Evolutionary conservation across 2,888 invertebrate species (phyloP).

Genomic region (Microchrysa polita): DNA sequence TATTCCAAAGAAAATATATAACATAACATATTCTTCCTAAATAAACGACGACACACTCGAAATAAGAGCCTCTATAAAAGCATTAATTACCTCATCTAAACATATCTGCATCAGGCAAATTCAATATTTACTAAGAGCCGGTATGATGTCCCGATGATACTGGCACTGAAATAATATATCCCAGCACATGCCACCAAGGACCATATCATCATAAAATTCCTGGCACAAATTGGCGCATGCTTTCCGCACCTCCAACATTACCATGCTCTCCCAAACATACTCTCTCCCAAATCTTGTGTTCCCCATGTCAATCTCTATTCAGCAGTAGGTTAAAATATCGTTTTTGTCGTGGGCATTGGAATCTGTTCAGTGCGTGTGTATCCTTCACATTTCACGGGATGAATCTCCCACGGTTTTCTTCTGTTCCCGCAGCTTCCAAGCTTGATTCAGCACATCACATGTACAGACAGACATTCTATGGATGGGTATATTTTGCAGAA

Average conservation of each 20-base stretch:
- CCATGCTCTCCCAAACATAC: constrained; percentile 7
- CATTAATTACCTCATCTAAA: too few species aligned
- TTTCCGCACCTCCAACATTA: background rate
- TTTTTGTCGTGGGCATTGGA: background rate
- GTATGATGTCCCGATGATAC: constrained; percentile 12
- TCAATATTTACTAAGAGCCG: background rate
- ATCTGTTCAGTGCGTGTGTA: constrained; percentile 20
- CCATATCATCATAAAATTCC: constrained; percentile 1
- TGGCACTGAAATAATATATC: background rate
- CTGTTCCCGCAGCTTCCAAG: constrained; percentile 29
- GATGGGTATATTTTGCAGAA: constrained; percentile 38
- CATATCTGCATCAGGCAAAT: background rate
- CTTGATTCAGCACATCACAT: constrained; percentile 25
- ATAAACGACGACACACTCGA: too few species aligned
- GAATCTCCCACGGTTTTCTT: background rate
- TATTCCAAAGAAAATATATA: too few species aligned
- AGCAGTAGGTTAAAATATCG: constrained; percentile 26
- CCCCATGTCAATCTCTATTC: constrained; percentile 16
- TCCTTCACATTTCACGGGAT: constrained; percentile 12
- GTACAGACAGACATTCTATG: background rate
- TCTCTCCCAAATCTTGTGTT: background rate
- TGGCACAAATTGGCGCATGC: constrained; percentile 9
- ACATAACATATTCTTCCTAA: too few species aligned
- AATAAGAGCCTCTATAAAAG: too few species aligned
- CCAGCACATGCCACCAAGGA: constrained; percentile 6